These are phyloP conservation scores for Silurus meridionalis DNA, from an alignment of 2,113 vertebrate species.

Conservation along the genomic window DNA sequence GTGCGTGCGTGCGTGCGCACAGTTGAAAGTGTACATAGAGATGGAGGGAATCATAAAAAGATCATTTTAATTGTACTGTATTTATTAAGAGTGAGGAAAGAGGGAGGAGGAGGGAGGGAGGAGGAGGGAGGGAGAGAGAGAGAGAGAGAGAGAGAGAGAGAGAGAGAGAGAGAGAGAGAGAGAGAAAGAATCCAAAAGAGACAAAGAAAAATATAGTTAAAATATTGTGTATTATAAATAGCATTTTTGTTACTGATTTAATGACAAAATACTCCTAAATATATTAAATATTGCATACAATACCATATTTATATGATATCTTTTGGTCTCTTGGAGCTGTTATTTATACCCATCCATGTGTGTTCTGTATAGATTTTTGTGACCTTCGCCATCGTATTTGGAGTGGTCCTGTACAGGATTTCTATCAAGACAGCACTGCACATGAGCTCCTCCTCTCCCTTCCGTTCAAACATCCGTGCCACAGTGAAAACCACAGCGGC, in stretches of 20 bases:
- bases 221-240: too few species aligned
- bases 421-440: constrained; percentile 88
- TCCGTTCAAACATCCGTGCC: constrained; percentile 84
- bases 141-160: not conserved
- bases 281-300: not conserved
- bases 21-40: not conserved
- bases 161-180: not conserved
- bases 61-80: not conserved
- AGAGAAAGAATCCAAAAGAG: not conserved
- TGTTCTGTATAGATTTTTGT: constrained; percentile 75
- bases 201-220: not conserved
- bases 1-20: not conserved
- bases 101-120: too few species aligned
- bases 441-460: constrained; percentile 79
- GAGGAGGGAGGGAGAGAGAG: not conserved
- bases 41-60: not conserved
- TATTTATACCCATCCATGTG: not conserved
- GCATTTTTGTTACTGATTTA: not conserved
- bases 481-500: constrained; percentile 92
- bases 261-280: not conserved
- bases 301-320: not conserved
- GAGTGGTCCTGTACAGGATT: constrained; percentile 93
- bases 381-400: constrained; percentile 90
- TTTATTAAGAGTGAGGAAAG: not conserved
- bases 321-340: not conserved